Evolutionary conservation across 2,113 vertebrate species (phyloP).

Genomic region (Mesembrinibis cayennensis): DNA sequence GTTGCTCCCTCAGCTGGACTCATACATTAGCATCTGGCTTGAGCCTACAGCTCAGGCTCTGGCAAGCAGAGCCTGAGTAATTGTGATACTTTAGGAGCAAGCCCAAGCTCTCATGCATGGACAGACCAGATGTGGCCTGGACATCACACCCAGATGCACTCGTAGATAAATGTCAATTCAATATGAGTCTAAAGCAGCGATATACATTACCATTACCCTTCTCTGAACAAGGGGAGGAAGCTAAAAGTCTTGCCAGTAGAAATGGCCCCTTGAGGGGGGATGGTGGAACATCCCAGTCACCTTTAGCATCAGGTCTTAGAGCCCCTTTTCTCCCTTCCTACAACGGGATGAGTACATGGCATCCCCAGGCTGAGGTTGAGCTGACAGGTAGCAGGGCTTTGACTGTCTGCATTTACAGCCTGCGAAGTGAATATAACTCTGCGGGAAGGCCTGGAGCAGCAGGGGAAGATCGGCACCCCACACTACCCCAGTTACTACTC

Average conservation of each 20-base stretch:
- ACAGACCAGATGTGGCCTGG: neutral
- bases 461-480: slow-evolving; percentile 85
- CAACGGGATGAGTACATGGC: neutral
- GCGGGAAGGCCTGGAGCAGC: slow-evolving; percentile 66
- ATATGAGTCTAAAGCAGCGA: neutral
- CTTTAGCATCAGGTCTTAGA: neutral
- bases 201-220: neutral
- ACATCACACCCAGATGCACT: neutral
- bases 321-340: neutral
- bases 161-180: neutral
- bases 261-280: neutral
- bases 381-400: neutral
- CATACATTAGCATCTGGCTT: neutral
- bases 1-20: neutral
- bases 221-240: neutral
- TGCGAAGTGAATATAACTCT: slow-evolving; percentile 81
- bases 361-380: neutral
- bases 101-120: neutral
- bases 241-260: neutral
- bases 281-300: neutral
- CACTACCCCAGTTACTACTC: slow-evolving; percentile 94
- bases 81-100: neutral
- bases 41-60: neutral
- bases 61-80: neutral
- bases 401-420: slow-evolving; percentile 65